Base-by-base conservation (phyloP, 2,797 vertebrate genomes). In the Odontamblyopus rebecca region DNA sequence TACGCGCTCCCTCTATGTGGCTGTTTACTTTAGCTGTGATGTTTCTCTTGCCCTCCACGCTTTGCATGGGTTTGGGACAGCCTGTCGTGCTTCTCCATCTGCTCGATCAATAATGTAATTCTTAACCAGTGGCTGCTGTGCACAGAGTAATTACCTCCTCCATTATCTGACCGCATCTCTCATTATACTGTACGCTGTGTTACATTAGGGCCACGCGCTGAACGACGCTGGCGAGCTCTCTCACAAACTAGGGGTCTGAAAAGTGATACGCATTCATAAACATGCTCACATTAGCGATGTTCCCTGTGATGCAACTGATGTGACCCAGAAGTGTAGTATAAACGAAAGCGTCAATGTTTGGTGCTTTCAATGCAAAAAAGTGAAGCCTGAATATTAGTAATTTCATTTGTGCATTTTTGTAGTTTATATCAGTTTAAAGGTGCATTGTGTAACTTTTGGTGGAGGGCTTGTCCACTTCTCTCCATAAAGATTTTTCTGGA, bases 111-210 rank as follows among this genome's bases (percentile, higher is more conserved):
- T 93, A 89, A 91, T 84, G 85, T 80, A 50, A 87, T 91, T 89
- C 89, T 86, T 89, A 87, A 91, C 83, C 84, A 88, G 86, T 9
- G 61, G 75, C 73, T 81, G 74, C 74, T 80, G 72, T 65, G 60
- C 27, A 7, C 82, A 68, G 71, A 89, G 88, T 92, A 91, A 93
- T 92, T 89, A 89, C 88, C 84, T 84, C 82, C 84, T 89, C 85
- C 81, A 87, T 90, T 92, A 92, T 90, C 88, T 73, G 86, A 89
- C 89, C 87, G 76, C 84, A 86, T 88, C 78, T 84, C 86, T 89
- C 85, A 89, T 83, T 89, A 87, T 79, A 82, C 82, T 81, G 86
- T 84, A 83, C 83, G 85, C 76, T 75, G 82, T 80, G 82, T 80
- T 89, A 53, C 84, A 89, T 91, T 84, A 76, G 29, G 61, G 73